phyloP scores from a whole-genome alignment of 1,140 invertebrate genomes.

The Apis cerana region DNA sequence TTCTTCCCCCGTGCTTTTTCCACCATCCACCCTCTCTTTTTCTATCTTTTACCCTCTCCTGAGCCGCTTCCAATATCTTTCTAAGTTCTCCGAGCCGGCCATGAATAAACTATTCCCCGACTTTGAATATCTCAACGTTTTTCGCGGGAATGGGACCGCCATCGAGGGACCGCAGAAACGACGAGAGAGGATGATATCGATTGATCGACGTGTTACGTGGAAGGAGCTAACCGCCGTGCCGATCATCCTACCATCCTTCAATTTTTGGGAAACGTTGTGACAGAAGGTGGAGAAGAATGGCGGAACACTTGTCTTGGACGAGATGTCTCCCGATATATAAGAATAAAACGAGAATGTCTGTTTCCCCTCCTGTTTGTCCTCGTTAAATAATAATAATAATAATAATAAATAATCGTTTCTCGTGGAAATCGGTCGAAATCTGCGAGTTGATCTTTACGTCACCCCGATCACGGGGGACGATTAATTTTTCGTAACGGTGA shows the following conservation, averaged over 20 bases:
- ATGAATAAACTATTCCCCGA: conserved; percentile 82
- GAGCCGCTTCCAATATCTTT: conserved; percentile 81
- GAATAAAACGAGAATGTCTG: not conserved
- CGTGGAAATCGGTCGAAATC: not conserved
- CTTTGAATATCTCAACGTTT: conserved; percentile 81
- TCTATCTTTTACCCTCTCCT: conserved; percentile 62
- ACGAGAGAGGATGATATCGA: conserved; percentile 65
- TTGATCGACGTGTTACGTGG: conserved; percentile 64
- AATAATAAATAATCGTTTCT: not conserved
- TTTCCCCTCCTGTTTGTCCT: not conserved
- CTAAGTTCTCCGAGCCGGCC: conserved; percentile 78
- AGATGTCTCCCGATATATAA: too few relatives aligned
- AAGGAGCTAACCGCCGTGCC: conserved; percentile 18
- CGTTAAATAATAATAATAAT: not conserved
- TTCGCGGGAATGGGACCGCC: conserved; percentile 73
- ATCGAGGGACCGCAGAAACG: conserved; percentile 72
- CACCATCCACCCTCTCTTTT: conserved; percentile 29
- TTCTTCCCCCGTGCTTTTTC: not conserved
- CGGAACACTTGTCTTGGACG: too few relatives aligned
- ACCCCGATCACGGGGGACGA: conserved; percentile 47
- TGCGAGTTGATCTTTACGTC: conserved; percentile 5
- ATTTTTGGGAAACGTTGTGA: conserved; percentile 57
- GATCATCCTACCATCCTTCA: conserved; percentile 49
- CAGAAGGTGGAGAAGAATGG: not conserved
- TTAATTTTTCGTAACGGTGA: conserved; percentile 67